Conservation (phyloP, 2,797 vertebrate species). For the Bufotes viridis region DNA sequence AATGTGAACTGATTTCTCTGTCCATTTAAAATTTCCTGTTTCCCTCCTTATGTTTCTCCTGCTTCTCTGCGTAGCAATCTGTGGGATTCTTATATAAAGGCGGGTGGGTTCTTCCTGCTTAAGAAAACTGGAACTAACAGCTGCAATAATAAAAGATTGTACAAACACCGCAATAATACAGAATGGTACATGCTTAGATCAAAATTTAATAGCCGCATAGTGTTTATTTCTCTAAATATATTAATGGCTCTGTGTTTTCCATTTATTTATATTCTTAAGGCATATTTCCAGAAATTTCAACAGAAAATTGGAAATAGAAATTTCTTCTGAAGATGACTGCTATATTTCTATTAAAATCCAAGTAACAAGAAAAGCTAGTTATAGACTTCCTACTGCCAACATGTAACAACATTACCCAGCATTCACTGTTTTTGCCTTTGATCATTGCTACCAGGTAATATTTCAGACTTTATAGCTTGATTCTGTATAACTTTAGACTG, state of each 20-base stretch:
- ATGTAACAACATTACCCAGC: too few species aligned
- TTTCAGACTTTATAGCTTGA: too few species aligned
- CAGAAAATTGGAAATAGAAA: too few species aligned
- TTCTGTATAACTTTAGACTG: too few species aligned
- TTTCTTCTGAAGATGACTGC: too few species aligned
- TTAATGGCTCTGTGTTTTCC: background rate
- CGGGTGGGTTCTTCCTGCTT: constrained; percentile 59
- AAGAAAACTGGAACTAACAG: constrained; percentile 50
- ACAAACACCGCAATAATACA: background rate
- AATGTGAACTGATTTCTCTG: background rate
- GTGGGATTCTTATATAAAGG: constrained; percentile 60
- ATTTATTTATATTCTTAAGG: background rate
- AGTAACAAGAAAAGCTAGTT: too few species aligned
- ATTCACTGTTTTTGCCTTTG: too few species aligned
- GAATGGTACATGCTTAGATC: background rate
- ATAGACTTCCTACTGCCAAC: too few species aligned
- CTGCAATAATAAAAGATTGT: constrained; percentile 59
- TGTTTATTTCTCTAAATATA: background rate
- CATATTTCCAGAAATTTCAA: background rate
- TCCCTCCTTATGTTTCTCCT: constrained; percentile 55
- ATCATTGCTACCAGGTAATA: too few species aligned
- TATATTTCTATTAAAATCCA: too few species aligned
- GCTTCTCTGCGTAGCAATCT: constrained; percentile 63
- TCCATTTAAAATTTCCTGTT: constrained; percentile 62
- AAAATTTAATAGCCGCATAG: background rate